These are phyloP conservation scores for Leptinotarsa juncta DNA, from an alignment of 2,888 invertebrate genomes.

Conservation along the genomic window DNA sequence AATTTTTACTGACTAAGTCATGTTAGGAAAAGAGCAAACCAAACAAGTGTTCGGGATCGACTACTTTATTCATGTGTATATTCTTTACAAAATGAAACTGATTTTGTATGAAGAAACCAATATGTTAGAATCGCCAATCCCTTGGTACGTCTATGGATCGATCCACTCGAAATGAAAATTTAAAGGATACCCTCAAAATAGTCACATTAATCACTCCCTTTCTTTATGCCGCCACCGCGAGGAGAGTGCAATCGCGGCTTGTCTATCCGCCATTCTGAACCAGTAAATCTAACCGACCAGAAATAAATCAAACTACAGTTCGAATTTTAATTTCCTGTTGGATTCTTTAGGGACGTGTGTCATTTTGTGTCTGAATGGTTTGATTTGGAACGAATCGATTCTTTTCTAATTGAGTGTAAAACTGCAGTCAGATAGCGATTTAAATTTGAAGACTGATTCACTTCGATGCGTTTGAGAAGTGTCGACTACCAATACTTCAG, in stretches of 20 bases:
- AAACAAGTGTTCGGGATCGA: no score
- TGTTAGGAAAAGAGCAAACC: no score
- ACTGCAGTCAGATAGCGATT: not conserved
- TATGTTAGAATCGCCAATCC: no score
- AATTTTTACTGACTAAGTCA: no score
- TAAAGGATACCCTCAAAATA: conserved; percentile 20
- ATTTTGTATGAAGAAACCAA: no score
- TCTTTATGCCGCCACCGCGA: conserved; percentile 1
- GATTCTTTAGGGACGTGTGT: conserved; percentile 4
- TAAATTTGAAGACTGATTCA: not conserved
- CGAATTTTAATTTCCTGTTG: conserved; percentile 30
- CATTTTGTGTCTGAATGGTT: conserved; percentile 21
- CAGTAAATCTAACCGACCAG: conserved; percentile 23
- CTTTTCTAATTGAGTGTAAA: conserved; percentile 25
- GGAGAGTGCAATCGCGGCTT: conserved; percentile 17
- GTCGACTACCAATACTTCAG: not conserved
- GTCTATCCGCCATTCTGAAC: conserved; percentile 25
- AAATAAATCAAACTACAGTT: conserved; percentile 29
- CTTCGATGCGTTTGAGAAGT: not conserved
- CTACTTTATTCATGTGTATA: no score
- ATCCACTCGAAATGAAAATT: conserved; percentile 16
- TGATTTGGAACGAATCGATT: conserved; percentile 7
- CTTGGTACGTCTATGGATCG: not conserved
- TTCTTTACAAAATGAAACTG: no score
- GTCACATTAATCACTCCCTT: conserved; percentile 24